phyloP scores from a whole-genome alignment of 2,888 invertebrate genomes.

The Crepidodera aurea region DNA sequence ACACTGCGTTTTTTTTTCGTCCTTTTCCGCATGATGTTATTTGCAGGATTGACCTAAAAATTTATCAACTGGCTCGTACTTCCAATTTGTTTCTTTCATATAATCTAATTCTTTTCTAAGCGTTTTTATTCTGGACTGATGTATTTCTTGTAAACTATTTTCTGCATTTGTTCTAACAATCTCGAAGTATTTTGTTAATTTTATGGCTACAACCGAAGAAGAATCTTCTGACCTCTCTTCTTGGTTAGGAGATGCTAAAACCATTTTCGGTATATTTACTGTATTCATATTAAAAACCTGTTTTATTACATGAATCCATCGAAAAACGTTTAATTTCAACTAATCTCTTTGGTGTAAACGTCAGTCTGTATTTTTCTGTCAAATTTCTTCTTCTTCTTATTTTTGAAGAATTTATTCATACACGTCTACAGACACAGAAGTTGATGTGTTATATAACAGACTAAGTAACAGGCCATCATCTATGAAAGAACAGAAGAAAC shows the following conservation, averaged over 20 bases:
- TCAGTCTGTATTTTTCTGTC: background rate
- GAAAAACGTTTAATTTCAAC: background rate
- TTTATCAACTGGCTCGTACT: slow-evolving; percentile 76
- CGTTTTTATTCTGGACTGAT: slow-evolving; percentile 74
- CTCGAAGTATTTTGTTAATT: slow-evolving; percentile 53
- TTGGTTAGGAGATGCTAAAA: slow-evolving; percentile 52
- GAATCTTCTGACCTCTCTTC: slow-evolving; percentile 49
- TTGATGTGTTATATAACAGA: too few species aligned
- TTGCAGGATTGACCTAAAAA: slow-evolving; percentile 65
- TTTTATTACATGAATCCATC: slow-evolving; percentile 3
- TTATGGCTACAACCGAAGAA: slow-evolving; percentile 41
- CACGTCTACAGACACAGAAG: too few species aligned
- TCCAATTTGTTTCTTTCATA: slow-evolving; percentile 83
- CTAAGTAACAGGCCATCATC: too few species aligned
- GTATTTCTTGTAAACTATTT: slow-evolving; percentile 66
- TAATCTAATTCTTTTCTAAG: slow-evolving; percentile 79
- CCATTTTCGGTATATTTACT: slow-evolving; percentile 51
- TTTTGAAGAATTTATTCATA: too few species aligned
- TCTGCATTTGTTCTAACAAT: slow-evolving; percentile 51
- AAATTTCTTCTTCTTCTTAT: background rate
- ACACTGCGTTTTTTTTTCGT: background rate
- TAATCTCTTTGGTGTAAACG: too few species aligned
- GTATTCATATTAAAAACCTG: slow-evolving; percentile 39
- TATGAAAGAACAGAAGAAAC: too few species aligned
- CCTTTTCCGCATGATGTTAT: slow-evolving; percentile 7